A percentile compares a stretch with the other conserved stretches of the same genome.
phyloP scores from a whole-genome alignment of 2,113 vertebrate species.

The Andinoacara biseriatus region DNA sequence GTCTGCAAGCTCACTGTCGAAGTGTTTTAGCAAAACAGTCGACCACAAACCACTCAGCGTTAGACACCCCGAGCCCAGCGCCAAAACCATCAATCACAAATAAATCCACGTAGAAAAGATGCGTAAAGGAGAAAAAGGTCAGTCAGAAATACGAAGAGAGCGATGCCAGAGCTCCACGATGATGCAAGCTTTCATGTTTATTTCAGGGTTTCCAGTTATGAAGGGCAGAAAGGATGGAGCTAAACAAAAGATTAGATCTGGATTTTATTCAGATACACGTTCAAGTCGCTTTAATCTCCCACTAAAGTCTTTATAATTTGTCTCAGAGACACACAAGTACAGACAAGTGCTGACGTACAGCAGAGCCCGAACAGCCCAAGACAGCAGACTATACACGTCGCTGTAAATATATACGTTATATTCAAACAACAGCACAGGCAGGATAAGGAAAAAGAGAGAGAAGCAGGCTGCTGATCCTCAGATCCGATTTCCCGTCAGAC shows the following conservation, averaged over 20 bases:
- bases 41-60: constrained; percentile 17
- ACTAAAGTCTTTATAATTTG: background rate
- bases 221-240: background rate
- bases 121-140: constrained; percentile 2
- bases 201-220: background rate
- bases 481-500: background rate
- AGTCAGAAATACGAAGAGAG: background rate
- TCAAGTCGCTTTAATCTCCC: background rate
- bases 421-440: constrained; percentile 35
- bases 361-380: background rate
- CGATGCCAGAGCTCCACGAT: background rate
- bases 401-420: constrained; percentile 34
- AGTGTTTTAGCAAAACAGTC: background rate
- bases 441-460: background rate
- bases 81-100: constrained; percentile 31
- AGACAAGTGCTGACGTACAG: constrained; percentile 7
- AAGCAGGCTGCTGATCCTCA: constrained; percentile 7
- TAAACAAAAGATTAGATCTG: background rate
- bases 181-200: constrained; percentile 14
- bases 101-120: background rate
- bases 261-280: background rate
- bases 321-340: constrained; percentile 9
- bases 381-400: constrained; percentile 68
- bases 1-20: constrained; percentile 42
- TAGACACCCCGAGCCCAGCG: background rate